Evolutionary conservation across 2,888 invertebrate genomes (phyloP), one percentile per base, ranked within the genome.

Genomic region (Salpingus planirostris): DNA sequence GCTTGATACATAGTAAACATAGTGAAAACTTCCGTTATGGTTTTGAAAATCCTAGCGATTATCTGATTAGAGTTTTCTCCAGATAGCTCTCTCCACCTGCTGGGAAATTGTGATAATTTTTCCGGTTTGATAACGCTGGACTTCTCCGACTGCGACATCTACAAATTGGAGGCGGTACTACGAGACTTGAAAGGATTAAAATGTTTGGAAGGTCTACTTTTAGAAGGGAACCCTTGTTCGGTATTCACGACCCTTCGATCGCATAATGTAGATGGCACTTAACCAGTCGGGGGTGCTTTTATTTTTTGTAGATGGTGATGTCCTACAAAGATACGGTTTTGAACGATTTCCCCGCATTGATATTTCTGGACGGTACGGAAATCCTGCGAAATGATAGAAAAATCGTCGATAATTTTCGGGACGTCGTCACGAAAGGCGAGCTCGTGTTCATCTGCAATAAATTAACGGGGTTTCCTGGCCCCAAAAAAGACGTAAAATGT

Each of bases 91-190:
- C 42, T 55, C 35, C 52, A 56, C 45, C 55, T 59, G 13, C 27
- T 63, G 32, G 43, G 40, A 5, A 38, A 34, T 11, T 28, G 36
- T 14, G 29, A 36, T 15, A 47, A 36, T 11, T 53, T 57, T 22
- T n/a, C 11, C 1, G 24, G 40, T 14, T 32, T 66, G 14, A 44
- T 41, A 24, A 49, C 44, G 11, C 48, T 75, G 31, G 74, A 75
- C 63, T 51, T 76, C 38, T 65, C 71, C 7, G 68, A 74, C 43
- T 75, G 75, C 62, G 71, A 74, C 68, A 70, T 76, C 70, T 70
- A 57, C 57, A 46, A 65, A 43, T 49, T 75, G 18, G 51, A 62
- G n/a, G 46, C 49, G 5, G 52, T 68, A 62, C 52, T 74, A 42
- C 50, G 59, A 36, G 53, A 55, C 7, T 33, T 74, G 18, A 46